A percentile compares a stretch with the other conserved stretches of the same genome.
phyloP scores from a whole-genome alignment of 2,888 invertebrate species.

The Empis stercorea region DNA sequence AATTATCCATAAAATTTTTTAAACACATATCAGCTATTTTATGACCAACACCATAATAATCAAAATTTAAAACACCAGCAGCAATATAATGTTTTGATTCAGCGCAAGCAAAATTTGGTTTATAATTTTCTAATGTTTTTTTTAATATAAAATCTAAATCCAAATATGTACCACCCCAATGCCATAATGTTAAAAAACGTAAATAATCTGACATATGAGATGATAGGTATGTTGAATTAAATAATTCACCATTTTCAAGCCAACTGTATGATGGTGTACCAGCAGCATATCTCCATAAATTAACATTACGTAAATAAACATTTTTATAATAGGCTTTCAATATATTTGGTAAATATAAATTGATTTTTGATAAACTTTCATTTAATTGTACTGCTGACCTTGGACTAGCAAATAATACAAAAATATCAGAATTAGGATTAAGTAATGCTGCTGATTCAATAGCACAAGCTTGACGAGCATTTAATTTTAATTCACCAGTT shows the following conservation, averaged over 20 bases:
- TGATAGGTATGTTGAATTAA: slow-evolving; percentile 23
- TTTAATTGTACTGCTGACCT: slow-evolving; percentile 17
- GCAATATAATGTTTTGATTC: slow-evolving; percentile 47
- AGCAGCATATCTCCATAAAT: slow-evolving; percentile 27
- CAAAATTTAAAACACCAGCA: slow-evolving; percentile 54
- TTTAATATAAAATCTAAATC: slow-evolving; percentile 61
- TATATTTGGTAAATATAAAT: slow-evolving; percentile 13
- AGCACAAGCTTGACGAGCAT: slow-evolving; percentile 31
- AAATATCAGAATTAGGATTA: slow-evolving; percentile 29
- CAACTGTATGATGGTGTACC: slow-evolving; percentile 29
- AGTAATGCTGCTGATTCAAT: slow-evolving; percentile 32
- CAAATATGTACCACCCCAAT: slow-evolving; percentile 63
- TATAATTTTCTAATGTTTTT: slow-evolving; percentile 24
- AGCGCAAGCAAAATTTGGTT: slow-evolving; percentile 48
- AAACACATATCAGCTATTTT: slow-evolving; percentile 44
- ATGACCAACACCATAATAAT: slow-evolving; percentile 41
- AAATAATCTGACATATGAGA: slow-evolving; percentile 28
- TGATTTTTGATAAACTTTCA: slow-evolving; percentile 10
- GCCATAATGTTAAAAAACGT: slow-evolving; percentile 43
- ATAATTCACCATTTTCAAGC: slow-evolving; percentile 24
- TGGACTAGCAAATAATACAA: slow-evolving; percentile 28
- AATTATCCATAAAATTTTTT: slow-evolving; percentile 40
- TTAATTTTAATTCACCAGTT: slow-evolving; percentile 14
- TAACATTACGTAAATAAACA: slow-evolving; percentile 26
- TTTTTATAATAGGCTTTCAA: slow-evolving; percentile 26